Evolutionary conservation across 2,113 vertebrate species (phyloP).

Genomic region (Triplophysa tibetana): DNA sequence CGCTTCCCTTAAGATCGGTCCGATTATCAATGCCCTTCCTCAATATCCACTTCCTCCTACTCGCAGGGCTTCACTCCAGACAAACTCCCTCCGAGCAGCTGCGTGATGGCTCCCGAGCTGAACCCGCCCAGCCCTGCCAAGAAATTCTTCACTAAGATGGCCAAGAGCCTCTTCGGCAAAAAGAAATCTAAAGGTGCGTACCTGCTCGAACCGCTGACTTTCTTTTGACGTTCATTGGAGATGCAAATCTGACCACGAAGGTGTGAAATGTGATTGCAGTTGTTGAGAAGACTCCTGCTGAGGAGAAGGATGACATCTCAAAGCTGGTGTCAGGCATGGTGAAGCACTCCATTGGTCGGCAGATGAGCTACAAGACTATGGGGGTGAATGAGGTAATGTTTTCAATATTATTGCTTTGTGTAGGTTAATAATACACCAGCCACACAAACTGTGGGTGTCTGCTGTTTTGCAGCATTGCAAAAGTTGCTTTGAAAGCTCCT

Average conservation of each 20-base stretch:
- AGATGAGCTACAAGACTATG: conserved; percentile 86
- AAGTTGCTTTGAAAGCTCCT: conserved; percentile 3
- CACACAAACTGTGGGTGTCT: neutral
- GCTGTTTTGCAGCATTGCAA: neutral
- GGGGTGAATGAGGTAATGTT: conserved; percentile 79
- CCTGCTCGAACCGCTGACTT: neutral
- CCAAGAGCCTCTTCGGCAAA: conserved; percentile 92
- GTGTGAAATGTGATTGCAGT: conserved; percentile 65
- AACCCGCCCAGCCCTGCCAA: conserved; percentile 89
- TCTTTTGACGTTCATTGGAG: too few relatives aligned
- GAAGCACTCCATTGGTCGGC: conserved; percentile 87
- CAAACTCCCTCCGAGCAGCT: conserved; percentile 90
- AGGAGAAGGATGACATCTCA: conserved; percentile 89
- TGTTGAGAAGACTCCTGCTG: conserved; percentile 75
- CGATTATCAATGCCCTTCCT: neutral
- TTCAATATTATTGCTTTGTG: neutral
- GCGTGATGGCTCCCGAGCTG: conserved; percentile 88
- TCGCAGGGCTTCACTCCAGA: conserved; percentile 90
- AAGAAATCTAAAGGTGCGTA: conserved; percentile 85
- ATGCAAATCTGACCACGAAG: neutral
- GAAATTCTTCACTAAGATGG: conserved; percentile 93
- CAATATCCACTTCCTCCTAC: neutral
- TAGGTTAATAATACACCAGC: neutral
- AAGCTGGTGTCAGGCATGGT: conserved; percentile 89
- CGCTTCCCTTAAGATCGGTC: too few relatives aligned